Evolutionary conservation across 1,140 invertebrate species (phyloP).

Genomic region (Trachymyrmex septentrionalis): DNA sequence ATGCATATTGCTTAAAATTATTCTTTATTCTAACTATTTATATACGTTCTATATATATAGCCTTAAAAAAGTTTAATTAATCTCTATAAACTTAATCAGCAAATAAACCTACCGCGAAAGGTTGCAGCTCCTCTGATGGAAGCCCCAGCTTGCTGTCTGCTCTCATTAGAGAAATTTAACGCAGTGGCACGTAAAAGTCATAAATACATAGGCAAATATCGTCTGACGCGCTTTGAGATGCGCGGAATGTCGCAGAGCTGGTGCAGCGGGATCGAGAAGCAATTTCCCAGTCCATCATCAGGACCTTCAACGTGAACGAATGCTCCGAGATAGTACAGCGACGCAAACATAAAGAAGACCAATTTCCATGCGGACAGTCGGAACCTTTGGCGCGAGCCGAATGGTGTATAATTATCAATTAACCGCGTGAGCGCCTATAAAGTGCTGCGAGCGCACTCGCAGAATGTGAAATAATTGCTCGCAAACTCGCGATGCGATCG

Average conservation of each 20-base stretch:
- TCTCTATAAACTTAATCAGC: neutral
- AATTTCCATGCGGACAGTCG: slow-evolving; percentile 45
- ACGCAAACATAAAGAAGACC: slow-evolving; percentile 48
- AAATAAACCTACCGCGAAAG: neutral
- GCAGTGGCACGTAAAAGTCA: slow-evolving; percentile 29
- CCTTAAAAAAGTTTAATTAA: neutral
- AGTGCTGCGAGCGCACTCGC: slow-evolving; percentile 3
- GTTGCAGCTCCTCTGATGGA: neutral
- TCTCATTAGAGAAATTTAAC: slow-evolving; percentile 43
- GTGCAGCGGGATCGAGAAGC: slow-evolving; percentile 5
- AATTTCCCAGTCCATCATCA: slow-evolving; percentile 42
- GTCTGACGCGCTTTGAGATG: slow-evolving; percentile 32
- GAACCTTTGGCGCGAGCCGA: slow-evolving; percentile 11
- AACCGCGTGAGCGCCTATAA: slow-evolving; percentile 40
- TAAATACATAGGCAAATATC: slow-evolving; percentile 34
- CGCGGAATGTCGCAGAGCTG: neutral
- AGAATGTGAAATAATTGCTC: slow-evolving; percentile 55
- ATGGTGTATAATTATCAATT: slow-evolving; percentile 69
- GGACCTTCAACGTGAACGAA: slow-evolving; percentile 21
- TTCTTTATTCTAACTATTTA: neutral
- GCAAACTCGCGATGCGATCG: slow-evolving; percentile 30
- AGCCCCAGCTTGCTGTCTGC: neutral
- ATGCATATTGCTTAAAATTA: neutral
- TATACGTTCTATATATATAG: too few relatives aligned
- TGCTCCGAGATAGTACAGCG: slow-evolving; percentile 21